Percentiles rank a stretch among this genome's conserved stretches.
Evolutionary conservation across 2,888 invertebrate genomes (phyloP).

Genomic region (Ichneumon xanthorius): DNA sequence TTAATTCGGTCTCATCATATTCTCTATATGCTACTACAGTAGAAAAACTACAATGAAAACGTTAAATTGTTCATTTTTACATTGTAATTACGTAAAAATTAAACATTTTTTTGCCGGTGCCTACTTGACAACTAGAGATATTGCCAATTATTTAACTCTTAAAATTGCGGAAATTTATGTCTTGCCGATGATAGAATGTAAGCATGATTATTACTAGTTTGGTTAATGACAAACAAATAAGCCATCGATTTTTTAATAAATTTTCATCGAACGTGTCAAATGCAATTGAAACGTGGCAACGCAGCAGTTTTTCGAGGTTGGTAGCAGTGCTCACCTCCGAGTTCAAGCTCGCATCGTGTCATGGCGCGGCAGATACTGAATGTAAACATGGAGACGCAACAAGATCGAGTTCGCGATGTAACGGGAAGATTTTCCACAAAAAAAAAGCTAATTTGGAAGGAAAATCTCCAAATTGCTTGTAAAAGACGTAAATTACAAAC

Average conservation of each 20-base stretch:
- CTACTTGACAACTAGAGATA: background rate
- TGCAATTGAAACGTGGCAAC: constrained; percentile 13
- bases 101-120: background rate
- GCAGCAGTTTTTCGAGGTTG: constrained; percentile 13
- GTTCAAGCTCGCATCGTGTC: background rate
- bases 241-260: constrained; percentile 5
- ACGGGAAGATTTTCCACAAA: constrained; percentile 8
- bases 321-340: constrained; percentile 16
- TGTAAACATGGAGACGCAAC: background rate
- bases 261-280: constrained; percentile 13
- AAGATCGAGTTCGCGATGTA: constrained; percentile 1
- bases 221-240: background rate
- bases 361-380: background rate
- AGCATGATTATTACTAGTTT: constrained; percentile 4
- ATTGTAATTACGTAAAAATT: background rate
- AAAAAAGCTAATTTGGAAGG: constrained; percentile 13
- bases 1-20: constrained; percentile 1
- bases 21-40: background rate
- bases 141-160: constrained; percentile 6
- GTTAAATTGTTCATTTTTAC: constrained; percentile 6
- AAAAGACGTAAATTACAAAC: constrained; percentile 12
- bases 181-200: constrained; percentile 14
- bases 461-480: constrained; percentile 13
- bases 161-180: background rate
- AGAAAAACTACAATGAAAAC: constrained; percentile 16